phyloP scores from a whole-genome alignment of 2,797 vertebrate genomes.

The Sebastolobus altivelis region DNA sequence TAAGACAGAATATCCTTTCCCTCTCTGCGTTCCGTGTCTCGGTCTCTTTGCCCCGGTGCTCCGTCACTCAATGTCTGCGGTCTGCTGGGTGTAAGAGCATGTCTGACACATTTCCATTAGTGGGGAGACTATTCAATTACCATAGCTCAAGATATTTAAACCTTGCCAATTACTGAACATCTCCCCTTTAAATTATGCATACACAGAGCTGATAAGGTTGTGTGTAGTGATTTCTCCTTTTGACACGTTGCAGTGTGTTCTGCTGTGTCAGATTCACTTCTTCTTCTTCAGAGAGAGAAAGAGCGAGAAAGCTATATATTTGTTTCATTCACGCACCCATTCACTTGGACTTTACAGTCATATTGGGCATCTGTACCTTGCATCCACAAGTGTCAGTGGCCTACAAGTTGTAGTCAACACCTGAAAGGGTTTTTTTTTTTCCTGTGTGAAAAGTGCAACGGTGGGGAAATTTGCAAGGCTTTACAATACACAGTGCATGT shows the following conservation, averaged over 20 bases:
- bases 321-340: conserved; percentile 37
- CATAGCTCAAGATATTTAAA: conserved; percentile 87
- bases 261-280: conserved; percentile 66
- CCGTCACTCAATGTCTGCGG: conserved; percentile 79
- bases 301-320: conserved; percentile 40
- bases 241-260: conserved; percentile 76
- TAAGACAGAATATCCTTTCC: conserved; percentile 61
- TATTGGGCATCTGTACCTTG: conserved; percentile 17
- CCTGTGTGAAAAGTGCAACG: conserved; percentile 19
- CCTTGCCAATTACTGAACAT: conserved; percentile 89
- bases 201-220: conserved; percentile 81
- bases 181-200: conserved; percentile 87
- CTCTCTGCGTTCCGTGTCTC: conserved; percentile 43
- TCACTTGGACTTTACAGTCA: conserved; percentile 21
- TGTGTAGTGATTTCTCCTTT: conserved; percentile 82
- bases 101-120: conserved; percentile 89
- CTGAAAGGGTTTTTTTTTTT: neutral
- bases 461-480: conserved; percentile 23
- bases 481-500: conserved; percentile 3
- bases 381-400: neutral
- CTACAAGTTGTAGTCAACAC: conserved; percentile 13
- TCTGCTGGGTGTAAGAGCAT: conserved; percentile 82
- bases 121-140: conserved; percentile 88
- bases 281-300: conserved; percentile 20
- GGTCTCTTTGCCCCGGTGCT: conserved; percentile 62